A percentile compares a stretch with the other conserved stretches of the same genome.
phyloP scores from a whole-genome alignment of 2,113 vertebrate species.

The Desmodus rotundus region DNA sequence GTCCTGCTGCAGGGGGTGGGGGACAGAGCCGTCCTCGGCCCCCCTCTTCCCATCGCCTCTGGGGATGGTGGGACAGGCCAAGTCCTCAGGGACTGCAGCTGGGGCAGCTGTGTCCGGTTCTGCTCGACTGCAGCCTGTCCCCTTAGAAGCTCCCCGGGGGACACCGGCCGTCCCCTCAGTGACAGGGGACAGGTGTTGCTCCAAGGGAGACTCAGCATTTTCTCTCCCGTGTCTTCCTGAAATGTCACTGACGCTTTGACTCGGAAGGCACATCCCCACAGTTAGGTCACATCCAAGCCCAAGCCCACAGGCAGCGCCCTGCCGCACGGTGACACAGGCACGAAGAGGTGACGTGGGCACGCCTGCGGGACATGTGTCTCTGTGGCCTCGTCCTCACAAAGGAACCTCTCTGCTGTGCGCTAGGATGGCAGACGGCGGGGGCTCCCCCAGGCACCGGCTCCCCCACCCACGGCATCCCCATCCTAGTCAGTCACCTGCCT shows the following conservation, averaged over 20 bases:
- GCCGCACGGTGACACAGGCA: no score
- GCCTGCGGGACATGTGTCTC: neutral
- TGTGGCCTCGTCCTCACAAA: neutral
- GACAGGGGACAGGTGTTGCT: neutral
- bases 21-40: neutral
- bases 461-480: fast-evolving
- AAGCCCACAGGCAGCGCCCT: neutral
- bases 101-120: neutral
- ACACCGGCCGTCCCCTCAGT: no score
- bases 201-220: fast-evolving
- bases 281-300: neutral
- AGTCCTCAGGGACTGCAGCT: neutral
- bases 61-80: no score
- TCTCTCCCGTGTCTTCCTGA: neutral
- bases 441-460: no score
- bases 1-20: neutral
- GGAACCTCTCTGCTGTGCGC: no score
- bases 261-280: neutral
- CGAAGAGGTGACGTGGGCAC: neutral
- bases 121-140: neutral
- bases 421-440: neutral
- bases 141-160: neutral
- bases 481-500: fast-evolving
- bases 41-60: no score
- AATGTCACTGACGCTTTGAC: neutral